These are phyloP conservation scores for Serripes groenlandicus DNA, from an alignment of 2,888 invertebrate species.

Conservation along the genomic window DNA sequence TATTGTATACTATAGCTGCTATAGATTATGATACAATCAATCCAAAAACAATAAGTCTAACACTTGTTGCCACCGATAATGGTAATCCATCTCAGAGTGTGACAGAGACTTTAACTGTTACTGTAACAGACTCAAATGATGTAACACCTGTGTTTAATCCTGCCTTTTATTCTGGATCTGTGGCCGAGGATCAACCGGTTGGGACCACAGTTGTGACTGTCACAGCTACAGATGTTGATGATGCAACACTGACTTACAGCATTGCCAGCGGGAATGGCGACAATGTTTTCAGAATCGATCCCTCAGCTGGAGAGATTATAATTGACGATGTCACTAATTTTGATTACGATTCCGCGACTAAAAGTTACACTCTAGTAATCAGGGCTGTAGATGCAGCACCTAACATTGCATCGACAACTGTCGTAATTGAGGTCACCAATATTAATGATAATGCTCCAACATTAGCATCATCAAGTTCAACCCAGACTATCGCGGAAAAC, in stretches of 20 bases:
- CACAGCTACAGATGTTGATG: slow-evolving; percentile 66
- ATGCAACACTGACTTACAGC: slow-evolving; percentile 51
- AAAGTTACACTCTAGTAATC: slow-evolving; percentile 65
- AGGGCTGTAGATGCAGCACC: slow-evolving; percentile 88
- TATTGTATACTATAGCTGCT: slow-evolving; percentile 58
- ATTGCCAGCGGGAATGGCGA: slow-evolving; percentile 55
- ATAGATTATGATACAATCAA: slow-evolving; percentile 77
- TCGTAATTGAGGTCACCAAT: slow-evolving; percentile 68
- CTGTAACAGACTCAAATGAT: slow-evolving; percentile 97
- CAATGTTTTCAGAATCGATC: slow-evolving; percentile 66
- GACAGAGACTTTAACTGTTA: slow-evolving; percentile 93
- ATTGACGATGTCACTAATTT: slow-evolving; percentile 69
- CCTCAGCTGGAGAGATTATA: slow-evolving; percentile 67
- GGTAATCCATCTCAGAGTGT: slow-evolving; percentile 48
- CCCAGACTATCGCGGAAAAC: slow-evolving; percentile 64
- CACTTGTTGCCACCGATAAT: slow-evolving; percentile 68
- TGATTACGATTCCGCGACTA: slow-evolving; percentile 76
- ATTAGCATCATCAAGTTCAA: slow-evolving; percentile 56
- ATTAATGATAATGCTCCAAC: slow-evolving; percentile 71
- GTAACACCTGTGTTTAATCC: slow-evolving; percentile 97
- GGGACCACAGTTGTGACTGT: slow-evolving; percentile 54
- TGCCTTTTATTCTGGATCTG: slow-evolving; percentile 95
- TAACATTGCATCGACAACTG: slow-evolving; percentile 64
- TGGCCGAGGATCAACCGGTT: slow-evolving; percentile 93
- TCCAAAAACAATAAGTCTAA: slow-evolving; percentile 68